A percentile compares a stretch with the other conserved stretches of the same genome.
Evolutionary conservation across 2,797 vertebrate genomes (phyloP).

Genomic region (Argya squamiceps): DNA sequence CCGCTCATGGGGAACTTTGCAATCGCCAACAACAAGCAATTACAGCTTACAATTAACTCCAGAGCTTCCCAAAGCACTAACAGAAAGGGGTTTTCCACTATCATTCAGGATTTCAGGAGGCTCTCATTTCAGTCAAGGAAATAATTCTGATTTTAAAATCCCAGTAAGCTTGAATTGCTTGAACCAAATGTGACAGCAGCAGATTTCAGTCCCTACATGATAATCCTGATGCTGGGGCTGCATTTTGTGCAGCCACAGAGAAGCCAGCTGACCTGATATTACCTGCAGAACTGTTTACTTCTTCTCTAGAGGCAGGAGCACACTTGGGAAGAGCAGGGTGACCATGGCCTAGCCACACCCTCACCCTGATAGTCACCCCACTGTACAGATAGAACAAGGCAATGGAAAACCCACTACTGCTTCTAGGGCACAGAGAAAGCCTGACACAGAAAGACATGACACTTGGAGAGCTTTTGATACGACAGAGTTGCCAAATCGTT

Average conservation of each 20-base stretch:
- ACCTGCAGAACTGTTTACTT: accelerated
- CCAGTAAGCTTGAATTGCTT: neutral
- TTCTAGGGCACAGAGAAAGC: neutral
- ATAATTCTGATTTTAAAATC: neutral
- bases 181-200: accelerated
- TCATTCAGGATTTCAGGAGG: neutral
- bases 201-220: neutral
- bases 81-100: neutral
- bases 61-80: neutral
- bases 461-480: neutral
- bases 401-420: accelerated
- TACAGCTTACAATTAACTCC: neutral
- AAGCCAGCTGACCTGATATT: neutral
- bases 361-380: accelerated
- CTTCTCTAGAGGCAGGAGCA: neutral
- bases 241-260: neutral
- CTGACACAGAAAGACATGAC: neutral
- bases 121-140: neutral
- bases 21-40: neutral
- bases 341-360: accelerated
- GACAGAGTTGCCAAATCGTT: neutral
- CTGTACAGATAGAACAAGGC: accelerated
- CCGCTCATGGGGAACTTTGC: neutral
- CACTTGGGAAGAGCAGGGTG: accelerated
- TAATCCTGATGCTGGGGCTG: neutral